These are phyloP conservation scores for Allygus modestus DNA, from an alignment of 2,888 invertebrate species.

Conservation along the genomic window DNA sequence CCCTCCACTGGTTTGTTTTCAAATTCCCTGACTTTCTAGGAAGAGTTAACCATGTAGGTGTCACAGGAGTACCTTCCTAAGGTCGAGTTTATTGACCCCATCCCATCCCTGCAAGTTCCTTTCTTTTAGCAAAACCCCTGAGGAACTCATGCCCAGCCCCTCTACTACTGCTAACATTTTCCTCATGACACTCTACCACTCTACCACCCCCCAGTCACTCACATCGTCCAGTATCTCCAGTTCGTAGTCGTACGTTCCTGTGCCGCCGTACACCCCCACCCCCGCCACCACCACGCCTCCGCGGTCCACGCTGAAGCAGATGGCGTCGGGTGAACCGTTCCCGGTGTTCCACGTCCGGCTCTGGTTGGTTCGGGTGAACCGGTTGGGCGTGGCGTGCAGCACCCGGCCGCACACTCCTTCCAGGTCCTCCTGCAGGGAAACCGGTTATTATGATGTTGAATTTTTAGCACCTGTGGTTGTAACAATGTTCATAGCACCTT, in stretches of 20 bases:
- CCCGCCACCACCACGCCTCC: slow-evolving; percentile 94
- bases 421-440: slow-evolving; percentile 79
- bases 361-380: slow-evolving; percentile 94
- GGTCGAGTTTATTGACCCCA: too few species aligned
- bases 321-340: slow-evolving; percentile 97
- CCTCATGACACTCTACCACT: too few species aligned
- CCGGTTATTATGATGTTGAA: too few species aligned
- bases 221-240: slow-evolving; percentile 91
- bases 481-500: slow-evolving; percentile 52
- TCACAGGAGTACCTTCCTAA: too few species aligned
- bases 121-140: too few species aligned
- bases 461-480: slow-evolving; percentile 55
- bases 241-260: slow-evolving; percentile 93
- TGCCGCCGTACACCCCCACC: slow-evolving; percentile 93
- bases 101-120: too few species aligned
- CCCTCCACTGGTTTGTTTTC: too few species aligned
- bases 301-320: slow-evolving; percentile 95
- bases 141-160: too few species aligned
- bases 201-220: too few species aligned
- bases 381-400: slow-evolving; percentile 89
- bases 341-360: slow-evolving; percentile 98
- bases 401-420: slow-evolving; percentile 86
- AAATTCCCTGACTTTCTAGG: too few species aligned
- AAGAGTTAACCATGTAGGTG: too few species aligned
- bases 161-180: too few species aligned